phyloP scores from a whole-genome alignment of 2,797 vertebrate species.

The Kryptolebias ocellatus region DNA sequence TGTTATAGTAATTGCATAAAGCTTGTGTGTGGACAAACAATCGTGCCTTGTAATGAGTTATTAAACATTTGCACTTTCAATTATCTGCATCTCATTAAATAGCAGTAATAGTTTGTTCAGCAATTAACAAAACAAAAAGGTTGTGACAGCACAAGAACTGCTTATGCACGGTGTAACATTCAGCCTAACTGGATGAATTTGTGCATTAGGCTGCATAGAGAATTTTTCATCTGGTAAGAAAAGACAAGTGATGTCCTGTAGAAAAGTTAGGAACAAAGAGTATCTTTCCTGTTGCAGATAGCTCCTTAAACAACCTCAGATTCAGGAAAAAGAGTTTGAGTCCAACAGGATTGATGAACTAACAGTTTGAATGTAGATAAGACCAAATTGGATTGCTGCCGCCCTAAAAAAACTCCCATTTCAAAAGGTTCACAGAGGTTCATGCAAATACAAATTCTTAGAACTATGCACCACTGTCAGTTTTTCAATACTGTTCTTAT shows the following conservation, averaged over 20 bases:
- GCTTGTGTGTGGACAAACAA: constrained; percentile 50
- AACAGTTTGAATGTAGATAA: too few species aligned
- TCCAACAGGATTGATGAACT: too few species aligned
- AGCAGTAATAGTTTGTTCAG: constrained; percentile 45
- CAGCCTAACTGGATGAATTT: constrained; percentile 19
- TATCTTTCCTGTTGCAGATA: too few species aligned
- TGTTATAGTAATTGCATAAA: constrained; percentile 60
- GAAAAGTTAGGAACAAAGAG: too few species aligned
- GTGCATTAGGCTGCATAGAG: neutral
- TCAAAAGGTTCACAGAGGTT: too few species aligned
- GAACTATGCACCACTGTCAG: too few species aligned
- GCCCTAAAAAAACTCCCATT: too few species aligned
- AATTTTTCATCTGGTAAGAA: constrained; percentile 15
- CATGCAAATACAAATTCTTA: too few species aligned
- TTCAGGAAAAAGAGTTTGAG: too few species aligned
- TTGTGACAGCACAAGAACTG: constrained; percentile 27
- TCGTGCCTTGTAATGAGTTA: constrained; percentile 47
- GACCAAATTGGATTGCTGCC: too few species aligned
- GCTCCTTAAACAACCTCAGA: too few species aligned
- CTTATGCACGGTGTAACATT: constrained; percentile 21
- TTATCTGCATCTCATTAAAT: constrained; percentile 56
- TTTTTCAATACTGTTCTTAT: too few species aligned
- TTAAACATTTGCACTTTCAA: constrained; percentile 55
- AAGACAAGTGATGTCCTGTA: neutral
- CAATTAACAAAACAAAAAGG: constrained; percentile 33